Evolutionary conservation across 2,888 invertebrate genomes (phyloP).

Genomic region (Hemicrepidius hirtus): DNA sequence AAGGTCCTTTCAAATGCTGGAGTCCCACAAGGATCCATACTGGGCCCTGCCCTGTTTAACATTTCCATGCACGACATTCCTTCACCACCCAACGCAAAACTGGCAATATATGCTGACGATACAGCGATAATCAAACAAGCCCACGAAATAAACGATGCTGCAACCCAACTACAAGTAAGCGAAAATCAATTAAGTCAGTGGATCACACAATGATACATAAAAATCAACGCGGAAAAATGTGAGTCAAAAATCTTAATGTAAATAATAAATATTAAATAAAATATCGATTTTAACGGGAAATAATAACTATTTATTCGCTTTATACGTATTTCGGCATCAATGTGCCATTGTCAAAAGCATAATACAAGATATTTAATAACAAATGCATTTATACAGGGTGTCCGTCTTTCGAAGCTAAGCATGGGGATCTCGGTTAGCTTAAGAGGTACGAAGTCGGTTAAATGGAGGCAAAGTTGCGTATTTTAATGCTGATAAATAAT

Average conservation of each 20-base stretch:
- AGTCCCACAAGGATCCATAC: slow-evolving; percentile 24
- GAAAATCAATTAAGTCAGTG: background rate
- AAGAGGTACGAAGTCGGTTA: too few species aligned
- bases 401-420: too few species aligned
- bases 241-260: slow-evolving; percentile 8
- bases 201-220: slow-evolving; percentile 9
- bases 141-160: background rate
- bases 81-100: background rate
- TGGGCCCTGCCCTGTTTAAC: slow-evolving; percentile 23
- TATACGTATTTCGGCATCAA: too few species aligned
- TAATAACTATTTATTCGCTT: too few species aligned
- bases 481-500: too few species aligned
- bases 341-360: too few species aligned
- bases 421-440: too few species aligned
- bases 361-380: too few species aligned
- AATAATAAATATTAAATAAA: too few species aligned
- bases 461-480: too few species aligned
- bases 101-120: slow-evolving; percentile 20
- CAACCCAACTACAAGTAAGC: slow-evolving; percentile 4
- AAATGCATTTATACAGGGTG: too few species aligned
- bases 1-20: slow-evolving; percentile 11
- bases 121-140: slow-evolving; percentile 2
- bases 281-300: too few species aligned
- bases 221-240: slow-evolving; percentile 14
- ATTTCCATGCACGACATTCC: slow-evolving; percentile 12